A percentile compares a stretch with the other conserved stretches of the same genome.
Conservation (phyloP, 2,888 invertebrate species). For the Glaucopsyche alexis region DNA sequence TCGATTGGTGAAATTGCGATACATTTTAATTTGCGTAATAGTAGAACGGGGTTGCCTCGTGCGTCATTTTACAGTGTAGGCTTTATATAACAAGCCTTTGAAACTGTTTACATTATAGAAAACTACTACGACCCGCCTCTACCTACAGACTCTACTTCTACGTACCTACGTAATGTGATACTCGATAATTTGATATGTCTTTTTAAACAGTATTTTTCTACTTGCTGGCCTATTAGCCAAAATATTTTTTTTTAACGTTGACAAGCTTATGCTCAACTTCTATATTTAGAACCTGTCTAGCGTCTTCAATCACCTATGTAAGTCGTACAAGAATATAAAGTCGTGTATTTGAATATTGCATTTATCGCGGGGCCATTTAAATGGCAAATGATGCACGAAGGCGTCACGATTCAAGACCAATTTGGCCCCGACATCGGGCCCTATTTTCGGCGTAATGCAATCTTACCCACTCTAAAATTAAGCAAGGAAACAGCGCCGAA, state of each 20-base stretch:
- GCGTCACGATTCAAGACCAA: conserved; percentile 1
- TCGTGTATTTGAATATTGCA: conserved; percentile 1
- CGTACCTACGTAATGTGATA: too few species aligned
- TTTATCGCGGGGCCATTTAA: neutral
- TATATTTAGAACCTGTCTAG: too few species aligned
- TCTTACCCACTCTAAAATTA: conserved; percentile 6
- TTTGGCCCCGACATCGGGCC: neutral
- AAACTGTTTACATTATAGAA: too few species aligned
- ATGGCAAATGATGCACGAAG: conserved; percentile 4
- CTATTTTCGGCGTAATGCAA: conserved; percentile 17
- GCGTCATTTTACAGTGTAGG: neutral
- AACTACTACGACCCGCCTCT: too few species aligned
- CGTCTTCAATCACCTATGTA: neutral
- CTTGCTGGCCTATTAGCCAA: too few species aligned
- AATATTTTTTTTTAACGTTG: too few species aligned
- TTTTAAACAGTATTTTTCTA: too few species aligned
- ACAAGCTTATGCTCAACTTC: too few species aligned
- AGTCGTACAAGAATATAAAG: neutral
- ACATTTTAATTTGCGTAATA: conserved; percentile 6
- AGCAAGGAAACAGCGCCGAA: conserved; percentile 14
- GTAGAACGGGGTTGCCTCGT: neutral
- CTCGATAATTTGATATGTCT: too few species aligned
- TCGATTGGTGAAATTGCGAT: neutral
- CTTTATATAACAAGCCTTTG: neutral
- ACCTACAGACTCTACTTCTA: too few species aligned